These are phyloP conservation scores for Choristoneura fumiferana DNA, from an alignment of 1,140 invertebrate genomes.

Conservation along the genomic window DNA sequence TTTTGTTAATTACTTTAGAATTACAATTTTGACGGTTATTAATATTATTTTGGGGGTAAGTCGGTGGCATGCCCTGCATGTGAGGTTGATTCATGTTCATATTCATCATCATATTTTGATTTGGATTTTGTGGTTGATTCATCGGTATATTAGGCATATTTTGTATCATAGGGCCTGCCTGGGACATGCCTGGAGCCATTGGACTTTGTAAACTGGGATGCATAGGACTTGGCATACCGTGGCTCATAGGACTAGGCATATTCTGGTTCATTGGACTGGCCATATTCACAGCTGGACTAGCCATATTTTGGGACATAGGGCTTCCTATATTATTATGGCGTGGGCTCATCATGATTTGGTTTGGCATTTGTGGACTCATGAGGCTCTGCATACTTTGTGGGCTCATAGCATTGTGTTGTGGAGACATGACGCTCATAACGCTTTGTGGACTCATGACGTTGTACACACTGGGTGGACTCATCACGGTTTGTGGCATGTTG, in stretches of 20 bases:
- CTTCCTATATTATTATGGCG: slow-evolving; percentile 66
- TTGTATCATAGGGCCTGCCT: slow-evolving; percentile 61
- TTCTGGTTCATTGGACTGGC: slow-evolving; percentile 63
- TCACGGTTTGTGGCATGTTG: slow-evolving; percentile 62
- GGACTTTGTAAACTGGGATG: slow-evolving; percentile 66
- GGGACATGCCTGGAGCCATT: slow-evolving; percentile 41
- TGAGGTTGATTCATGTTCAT: slow-evolving; percentile 39
- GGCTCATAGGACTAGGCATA: slow-evolving; percentile 66
- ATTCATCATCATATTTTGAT: slow-evolving; percentile 50
- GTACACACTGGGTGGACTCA: slow-evolving; percentile 70
- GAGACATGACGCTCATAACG: slow-evolving; percentile 73
- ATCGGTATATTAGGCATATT: slow-evolving; percentile 64
- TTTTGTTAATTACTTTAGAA: slow-evolving; percentile 52
- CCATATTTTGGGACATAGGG: slow-evolving; percentile 66
- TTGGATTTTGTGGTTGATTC: slow-evolving; percentile 49
- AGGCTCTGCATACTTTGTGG: slow-evolving; percentile 70
- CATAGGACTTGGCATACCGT: slow-evolving; percentile 71
- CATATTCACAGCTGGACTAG: slow-evolving; percentile 66
- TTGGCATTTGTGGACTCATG: slow-evolving; percentile 71
- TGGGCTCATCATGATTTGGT: slow-evolving; percentile 71
- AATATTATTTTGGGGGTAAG: slow-evolving; percentile 48
- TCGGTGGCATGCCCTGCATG: slow-evolving; percentile 38
- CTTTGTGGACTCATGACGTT: slow-evolving; percentile 73
- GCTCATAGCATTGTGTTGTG: slow-evolving; percentile 70
- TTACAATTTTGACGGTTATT: slow-evolving; percentile 56